These are phyloP conservation scores for Platichthys stellatus DNA, from an alignment of 2,113 vertebrate genomes.

Conservation along the genomic window DNA sequence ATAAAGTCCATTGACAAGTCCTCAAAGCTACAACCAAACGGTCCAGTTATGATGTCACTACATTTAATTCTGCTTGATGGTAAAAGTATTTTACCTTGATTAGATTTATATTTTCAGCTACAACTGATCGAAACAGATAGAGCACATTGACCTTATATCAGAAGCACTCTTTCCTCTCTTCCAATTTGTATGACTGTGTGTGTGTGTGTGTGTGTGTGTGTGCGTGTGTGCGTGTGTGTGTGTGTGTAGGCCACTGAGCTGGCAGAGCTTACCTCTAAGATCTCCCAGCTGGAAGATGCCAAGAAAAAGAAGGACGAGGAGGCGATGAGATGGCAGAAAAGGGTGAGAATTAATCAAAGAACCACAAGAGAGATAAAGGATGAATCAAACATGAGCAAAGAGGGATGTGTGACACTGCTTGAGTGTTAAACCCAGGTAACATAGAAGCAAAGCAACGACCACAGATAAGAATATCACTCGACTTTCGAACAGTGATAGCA, in stretches of 20 bases:
- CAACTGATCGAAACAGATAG: constrained; percentile 7
- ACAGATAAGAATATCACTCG: constrained; percentile 5
- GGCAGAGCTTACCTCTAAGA: constrained; percentile 91
- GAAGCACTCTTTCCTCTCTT: constrained; percentile 61
- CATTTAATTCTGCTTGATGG: too few species aligned
- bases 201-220: constrained; percentile 64
- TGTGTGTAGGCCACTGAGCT: constrained; percentile 89
- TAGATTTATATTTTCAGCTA: not conserved
- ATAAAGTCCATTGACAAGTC: constrained; percentile 8
- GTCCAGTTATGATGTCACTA: too few species aligned
- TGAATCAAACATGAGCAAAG: constrained; percentile 67
- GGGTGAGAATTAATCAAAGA: constrained; percentile 84
- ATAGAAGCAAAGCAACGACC: constrained; percentile 3
- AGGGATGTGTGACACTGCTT: constrained; percentile 40
- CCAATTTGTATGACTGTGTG: constrained; percentile 56
- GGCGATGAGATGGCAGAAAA: constrained; percentile 91
- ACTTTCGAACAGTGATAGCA: not conserved
- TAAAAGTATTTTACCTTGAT: too few species aligned
- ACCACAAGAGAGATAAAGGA: constrained; percentile 41
- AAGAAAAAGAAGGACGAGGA: constrained; percentile 94
- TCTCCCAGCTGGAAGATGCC: constrained; percentile 91
- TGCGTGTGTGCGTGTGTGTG: constrained; percentile 64
- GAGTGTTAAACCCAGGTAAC: constrained; percentile 23
- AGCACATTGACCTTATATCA: constrained; percentile 64
- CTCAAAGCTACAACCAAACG: not conserved